phyloP scores from a whole-genome alignment of 2,888 invertebrate species.

The Amblyjoppa fuscipennis region DNA sequence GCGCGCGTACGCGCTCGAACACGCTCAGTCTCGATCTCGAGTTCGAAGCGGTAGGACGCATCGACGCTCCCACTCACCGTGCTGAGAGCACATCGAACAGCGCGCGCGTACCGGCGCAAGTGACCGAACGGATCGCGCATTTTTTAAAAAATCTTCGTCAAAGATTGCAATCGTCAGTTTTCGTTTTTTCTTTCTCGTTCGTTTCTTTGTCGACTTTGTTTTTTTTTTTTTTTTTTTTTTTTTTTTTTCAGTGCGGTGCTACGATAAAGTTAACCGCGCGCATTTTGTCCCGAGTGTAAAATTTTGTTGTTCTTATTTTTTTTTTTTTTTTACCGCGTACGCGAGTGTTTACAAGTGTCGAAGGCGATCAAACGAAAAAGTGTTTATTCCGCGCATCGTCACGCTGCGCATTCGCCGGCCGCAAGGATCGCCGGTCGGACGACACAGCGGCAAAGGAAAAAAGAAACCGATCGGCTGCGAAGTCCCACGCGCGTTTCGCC shows the following conservation, averaged over 20 bases:
- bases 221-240: neutral
- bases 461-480: constrained; percentile 15
- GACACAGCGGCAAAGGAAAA: neutral
- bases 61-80: constrained; percentile 35
- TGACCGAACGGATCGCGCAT: neutral
- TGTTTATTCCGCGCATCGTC: constrained; percentile 17
- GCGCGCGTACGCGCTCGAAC: constrained; percentile 43
- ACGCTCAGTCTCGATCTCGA: constrained; percentile 80
- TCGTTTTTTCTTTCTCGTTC: neutral
- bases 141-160: neutral
- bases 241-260: constrained; percentile 9
- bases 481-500: constrained; percentile 45
- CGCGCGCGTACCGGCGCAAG: constrained; percentile 34
- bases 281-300: neutral
- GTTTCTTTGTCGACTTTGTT: neutral
- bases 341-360: constrained; percentile 8
- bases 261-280: constrained; percentile 11
- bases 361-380: constrained; percentile 1
- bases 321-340: neutral
- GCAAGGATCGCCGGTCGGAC: constrained; percentile 23
- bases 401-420: constrained; percentile 6
- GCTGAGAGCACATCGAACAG: neutral
- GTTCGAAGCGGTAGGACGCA: constrained; percentile 75
- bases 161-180: neutral
- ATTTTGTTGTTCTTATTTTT: neutral